Evolutionary conservation across 2,888 invertebrate genomes (phyloP).

Genomic region (Operophtera brumata): DNA sequence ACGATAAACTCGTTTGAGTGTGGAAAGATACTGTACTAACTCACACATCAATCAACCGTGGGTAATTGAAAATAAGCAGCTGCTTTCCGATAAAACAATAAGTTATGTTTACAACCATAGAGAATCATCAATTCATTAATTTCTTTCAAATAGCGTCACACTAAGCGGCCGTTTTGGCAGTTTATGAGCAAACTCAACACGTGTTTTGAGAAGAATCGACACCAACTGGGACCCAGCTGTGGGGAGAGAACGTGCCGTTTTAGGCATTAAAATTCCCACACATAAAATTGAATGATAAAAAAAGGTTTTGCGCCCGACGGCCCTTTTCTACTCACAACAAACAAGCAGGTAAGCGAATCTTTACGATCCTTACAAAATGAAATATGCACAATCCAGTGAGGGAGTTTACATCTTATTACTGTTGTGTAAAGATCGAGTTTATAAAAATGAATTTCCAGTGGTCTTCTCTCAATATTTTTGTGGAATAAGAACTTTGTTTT

Average conservation of each 20-base stretch:
- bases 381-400: constrained; percentile 60
- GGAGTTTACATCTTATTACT: constrained; percentile 71
- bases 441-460: constrained; percentile 49
- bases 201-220: constrained; percentile 66
- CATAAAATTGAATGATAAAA: constrained; percentile 74
- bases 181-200: constrained; percentile 60
- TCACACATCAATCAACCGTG: constrained; percentile 64
- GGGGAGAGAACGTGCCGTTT: constrained; percentile 75
- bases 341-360: constrained; percentile 79
- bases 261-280: constrained; percentile 78
- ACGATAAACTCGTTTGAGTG: constrained; percentile 68
- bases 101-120: constrained; percentile 40
- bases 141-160: constrained; percentile 40
- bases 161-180: constrained; percentile 38
- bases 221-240: constrained; percentile 74
- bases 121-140: constrained; percentile 40
- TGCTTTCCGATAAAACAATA: constrained; percentile 58
- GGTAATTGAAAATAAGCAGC: constrained; percentile 71
- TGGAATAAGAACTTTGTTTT: constrained; percentile 57
- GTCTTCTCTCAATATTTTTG: constrained; percentile 52
- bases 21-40: constrained; percentile 54
- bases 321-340: constrained; percentile 75
- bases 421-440: constrained; percentile 54
- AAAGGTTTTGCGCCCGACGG: constrained; percentile 65
- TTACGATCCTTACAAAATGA: constrained; percentile 70